Conservation (phyloP, 2,888 invertebrate species). For the Shargacucullia verbasci region DNA sequence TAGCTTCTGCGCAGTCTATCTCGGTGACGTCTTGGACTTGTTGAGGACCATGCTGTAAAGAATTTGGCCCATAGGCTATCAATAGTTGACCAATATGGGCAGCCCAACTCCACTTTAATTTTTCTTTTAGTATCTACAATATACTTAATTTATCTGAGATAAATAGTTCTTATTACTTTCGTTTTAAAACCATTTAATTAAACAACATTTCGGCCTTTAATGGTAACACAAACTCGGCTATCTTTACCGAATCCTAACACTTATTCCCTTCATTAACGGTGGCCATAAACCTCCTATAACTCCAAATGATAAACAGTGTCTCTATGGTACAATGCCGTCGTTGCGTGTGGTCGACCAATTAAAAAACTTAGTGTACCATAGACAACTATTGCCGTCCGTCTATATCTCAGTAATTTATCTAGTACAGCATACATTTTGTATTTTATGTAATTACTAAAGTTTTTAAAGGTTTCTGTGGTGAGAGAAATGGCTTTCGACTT, state of each 20-base stretch:
- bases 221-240: not conserved
- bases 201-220: constrained; percentile 2
- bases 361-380: constrained; percentile 79
- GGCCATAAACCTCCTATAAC: constrained; percentile 42
- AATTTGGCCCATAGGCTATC: no score
- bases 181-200: constrained; percentile 7
- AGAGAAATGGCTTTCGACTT: constrained; percentile 9
- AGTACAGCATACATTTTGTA: constrained; percentile 55
- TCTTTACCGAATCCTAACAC: not conserved
- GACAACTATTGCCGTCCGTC: constrained; percentile 54
- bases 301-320: constrained; percentile 51
- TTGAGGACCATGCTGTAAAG: no score
- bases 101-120: no score
- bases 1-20: no score
- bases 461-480: constrained; percentile 30
- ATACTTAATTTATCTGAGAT: no score
- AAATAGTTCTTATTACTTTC: not conserved
- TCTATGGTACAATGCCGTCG: constrained; percentile 42
- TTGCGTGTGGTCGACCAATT: constrained; percentile 85
- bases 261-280: constrained; percentile 32
- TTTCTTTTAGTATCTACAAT: no score
- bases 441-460: constrained; percentile 64
- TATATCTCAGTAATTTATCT: constrained; percentile 69
- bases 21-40: no score
- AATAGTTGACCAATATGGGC: no score